These are phyloP conservation scores for Dendrolimus houi DNA, from an alignment of 2,888 invertebrate species.

Conservation along the genomic window DNA sequence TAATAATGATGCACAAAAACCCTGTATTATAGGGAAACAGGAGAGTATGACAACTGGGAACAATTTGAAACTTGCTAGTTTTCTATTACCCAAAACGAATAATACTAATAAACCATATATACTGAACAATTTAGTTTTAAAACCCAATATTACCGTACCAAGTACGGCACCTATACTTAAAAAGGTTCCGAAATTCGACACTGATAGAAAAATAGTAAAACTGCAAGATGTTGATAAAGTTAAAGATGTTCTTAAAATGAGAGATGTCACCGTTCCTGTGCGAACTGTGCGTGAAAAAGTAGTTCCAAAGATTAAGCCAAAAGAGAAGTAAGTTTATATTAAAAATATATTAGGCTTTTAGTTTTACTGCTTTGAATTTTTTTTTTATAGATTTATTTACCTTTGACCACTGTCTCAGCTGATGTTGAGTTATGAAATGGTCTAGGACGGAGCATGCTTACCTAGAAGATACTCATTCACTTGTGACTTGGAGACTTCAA, in stretches of 20 bases:
- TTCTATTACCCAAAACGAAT: slow-evolving; percentile 52
- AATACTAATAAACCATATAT: slow-evolving; percentile 35
- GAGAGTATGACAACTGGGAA: slow-evolving; percentile 44
- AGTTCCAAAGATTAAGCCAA: slow-evolving; percentile 62
- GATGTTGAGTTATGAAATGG: too few species aligned
- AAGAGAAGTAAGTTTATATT: slow-evolving; percentile 49
- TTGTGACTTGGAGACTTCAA: too few species aligned
- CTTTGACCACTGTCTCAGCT: too few species aligned
- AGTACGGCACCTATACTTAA: slow-evolving; percentile 23
- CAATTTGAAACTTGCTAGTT: slow-evolving; percentile 60
- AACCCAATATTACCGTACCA: slow-evolving; percentile 33
- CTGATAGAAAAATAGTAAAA: slow-evolving; percentile 58
- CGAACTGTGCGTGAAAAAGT: slow-evolving; percentile 34
- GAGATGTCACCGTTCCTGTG: slow-evolving; percentile 37
- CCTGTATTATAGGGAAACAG: slow-evolving; percentile 41
- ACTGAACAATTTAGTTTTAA: slow-evolving; percentile 37
- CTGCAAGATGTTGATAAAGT: slow-evolving; percentile 29
- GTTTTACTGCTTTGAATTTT: too few species aligned
- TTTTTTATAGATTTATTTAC: too few species aligned
- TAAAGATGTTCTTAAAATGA: slow-evolving; percentile 8
- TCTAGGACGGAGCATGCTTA: too few species aligned
- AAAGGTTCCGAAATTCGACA: slow-evolving; percentile 45
- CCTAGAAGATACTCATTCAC: too few species aligned
- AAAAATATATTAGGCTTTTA: too few species aligned
- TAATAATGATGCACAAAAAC: slow-evolving; percentile 29